A percentile compares a stretch with the other conserved stretches of the same genome.
Evolutionary conservation across 2,888 invertebrate genomes (phyloP).

Genomic region (Melanostoma mellinum): DNA sequence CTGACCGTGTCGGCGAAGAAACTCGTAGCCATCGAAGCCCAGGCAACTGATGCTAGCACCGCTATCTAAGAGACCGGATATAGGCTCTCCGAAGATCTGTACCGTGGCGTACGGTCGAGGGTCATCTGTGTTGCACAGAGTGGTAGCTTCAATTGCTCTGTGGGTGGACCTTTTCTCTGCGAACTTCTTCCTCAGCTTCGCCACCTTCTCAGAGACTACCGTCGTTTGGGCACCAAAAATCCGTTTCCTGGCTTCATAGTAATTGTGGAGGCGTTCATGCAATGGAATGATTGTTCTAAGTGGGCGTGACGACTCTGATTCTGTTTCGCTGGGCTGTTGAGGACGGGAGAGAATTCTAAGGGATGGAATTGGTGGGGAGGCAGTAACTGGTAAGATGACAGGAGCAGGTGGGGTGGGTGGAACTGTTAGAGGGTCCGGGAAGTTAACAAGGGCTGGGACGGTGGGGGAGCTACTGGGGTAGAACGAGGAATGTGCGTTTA

Average conservation of each 20-base stretch:
- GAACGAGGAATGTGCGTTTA: too few relatives aligned
- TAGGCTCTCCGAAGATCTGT: not conserved
- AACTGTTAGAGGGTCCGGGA: not conserved
- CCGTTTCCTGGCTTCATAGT: not conserved
- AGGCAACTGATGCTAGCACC: not conserved
- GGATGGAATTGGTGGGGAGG: not conserved
- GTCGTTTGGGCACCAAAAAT: not conserved
- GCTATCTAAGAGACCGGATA: not conserved
- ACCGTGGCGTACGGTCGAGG: not conserved
- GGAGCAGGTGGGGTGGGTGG: not conserved
- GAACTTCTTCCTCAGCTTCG: not conserved
- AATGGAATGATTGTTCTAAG: not conserved
- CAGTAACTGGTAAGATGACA: not conserved
- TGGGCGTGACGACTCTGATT: not conserved
- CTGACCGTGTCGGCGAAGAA: too few relatives aligned
- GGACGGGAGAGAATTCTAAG: not conserved
- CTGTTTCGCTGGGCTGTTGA: not conserved
- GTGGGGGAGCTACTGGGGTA: not conserved
- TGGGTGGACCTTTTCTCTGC: not conserved
- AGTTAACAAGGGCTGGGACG: not conserved
- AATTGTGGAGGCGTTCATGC: not conserved
- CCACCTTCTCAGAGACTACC: not conserved
- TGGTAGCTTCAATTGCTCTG: too few relatives aligned
- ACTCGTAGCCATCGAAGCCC: not conserved
- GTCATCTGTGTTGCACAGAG: not conserved